These are phyloP conservation scores for Indicator maculatus DNA, from an alignment of 2,113 vertebrate genomes.

Conservation along the genomic window DNA sequence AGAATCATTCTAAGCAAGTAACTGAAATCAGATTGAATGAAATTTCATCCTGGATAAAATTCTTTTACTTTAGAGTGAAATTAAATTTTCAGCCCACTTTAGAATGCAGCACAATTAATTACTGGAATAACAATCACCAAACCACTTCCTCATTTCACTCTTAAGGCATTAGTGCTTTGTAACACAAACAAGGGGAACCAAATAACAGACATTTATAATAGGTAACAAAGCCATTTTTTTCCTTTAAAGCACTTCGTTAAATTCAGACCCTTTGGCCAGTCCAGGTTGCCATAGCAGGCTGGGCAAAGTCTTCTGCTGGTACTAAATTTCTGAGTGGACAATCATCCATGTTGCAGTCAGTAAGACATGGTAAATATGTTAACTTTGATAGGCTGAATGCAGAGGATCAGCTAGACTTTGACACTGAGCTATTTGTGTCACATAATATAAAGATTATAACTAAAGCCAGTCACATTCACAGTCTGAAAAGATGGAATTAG, in stretches of 20 bases:
- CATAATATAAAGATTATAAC: not conserved
- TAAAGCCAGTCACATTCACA: not conserved
- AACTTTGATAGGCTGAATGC: not conserved
- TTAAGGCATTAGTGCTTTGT: not conserved
- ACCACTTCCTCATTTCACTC: not conserved
- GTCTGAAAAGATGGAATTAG: not conserved
- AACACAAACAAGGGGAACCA: not conserved
- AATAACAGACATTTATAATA: not conserved
- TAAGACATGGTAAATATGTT: not conserved
- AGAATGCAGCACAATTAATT: not conserved
- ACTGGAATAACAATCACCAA: not conserved
- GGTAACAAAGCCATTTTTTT: not conserved
- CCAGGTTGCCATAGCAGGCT: not conserved
- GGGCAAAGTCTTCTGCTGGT: not conserved
- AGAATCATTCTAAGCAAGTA: not conserved
- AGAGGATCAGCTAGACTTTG: not conserved
- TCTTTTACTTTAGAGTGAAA: not conserved
- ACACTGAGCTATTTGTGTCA: not conserved
- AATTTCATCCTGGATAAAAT: not conserved
- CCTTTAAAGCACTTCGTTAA: not conserved
- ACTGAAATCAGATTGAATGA: not conserved
- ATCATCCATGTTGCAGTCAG: not conserved
- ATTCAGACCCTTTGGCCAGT: not conserved
- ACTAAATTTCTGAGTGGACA: not conserved
- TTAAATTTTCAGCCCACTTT: not conserved